Conservation (phyloP, 2,888 invertebrate species). For the Chironomus riparius region DNA sequence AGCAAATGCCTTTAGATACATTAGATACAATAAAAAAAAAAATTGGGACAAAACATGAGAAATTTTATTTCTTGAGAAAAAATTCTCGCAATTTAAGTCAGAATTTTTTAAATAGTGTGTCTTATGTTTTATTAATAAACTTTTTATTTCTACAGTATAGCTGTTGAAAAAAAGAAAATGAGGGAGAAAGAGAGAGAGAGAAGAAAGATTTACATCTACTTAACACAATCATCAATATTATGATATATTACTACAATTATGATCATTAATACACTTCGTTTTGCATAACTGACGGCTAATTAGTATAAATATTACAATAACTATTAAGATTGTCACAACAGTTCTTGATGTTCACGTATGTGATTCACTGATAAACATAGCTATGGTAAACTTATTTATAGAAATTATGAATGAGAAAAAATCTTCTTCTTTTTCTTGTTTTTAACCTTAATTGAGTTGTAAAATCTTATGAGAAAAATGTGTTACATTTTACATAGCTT, state of each 20-base stretch:
- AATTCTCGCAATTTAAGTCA: no score
- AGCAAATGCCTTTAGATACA: background rate
- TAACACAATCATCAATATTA: background rate
- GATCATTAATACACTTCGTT: background rate
- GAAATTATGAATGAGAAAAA: no score
- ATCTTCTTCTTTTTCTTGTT: background rate
- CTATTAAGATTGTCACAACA: slow-evolving; percentile 1
- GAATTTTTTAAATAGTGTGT: no score
- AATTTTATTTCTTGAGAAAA: background rate
- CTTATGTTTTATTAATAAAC: no score
- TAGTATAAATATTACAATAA: background rate
- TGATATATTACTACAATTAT: background rate
- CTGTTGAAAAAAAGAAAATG: background rate
- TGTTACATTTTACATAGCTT: background rate
- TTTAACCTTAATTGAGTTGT: background rate
- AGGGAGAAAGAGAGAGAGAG: background rate
- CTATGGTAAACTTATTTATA: no score
- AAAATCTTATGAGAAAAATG: background rate
- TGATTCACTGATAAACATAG: background rate
- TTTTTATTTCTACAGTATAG: background rate
- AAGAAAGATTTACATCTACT: background rate
- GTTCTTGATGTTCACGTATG: background rate
- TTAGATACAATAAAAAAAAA: background rate
- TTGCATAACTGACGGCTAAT: background rate
- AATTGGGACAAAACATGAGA: slow-evolving; percentile 17